Base-by-base conservation (phyloP, 1,140 invertebrate species). In the Nebria ingens region DNA sequence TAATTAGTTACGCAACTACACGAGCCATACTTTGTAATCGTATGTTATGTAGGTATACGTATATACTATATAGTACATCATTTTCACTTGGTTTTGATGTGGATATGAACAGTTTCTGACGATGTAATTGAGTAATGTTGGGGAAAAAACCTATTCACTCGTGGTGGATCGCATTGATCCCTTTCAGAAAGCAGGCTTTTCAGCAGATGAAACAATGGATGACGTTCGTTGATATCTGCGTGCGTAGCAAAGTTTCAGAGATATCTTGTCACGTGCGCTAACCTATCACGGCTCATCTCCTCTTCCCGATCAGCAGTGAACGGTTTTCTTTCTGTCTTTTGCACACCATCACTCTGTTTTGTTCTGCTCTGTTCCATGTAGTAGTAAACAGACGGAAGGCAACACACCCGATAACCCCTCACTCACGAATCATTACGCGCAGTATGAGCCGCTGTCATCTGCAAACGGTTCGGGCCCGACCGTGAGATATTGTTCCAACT, bases 361-460 rank as follows among this genome's bases (percentile, higher is more conserved):
- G 15, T n/a, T n/a, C n/a, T n/a, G n/a, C n/a, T n/a, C n/a, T n/a
- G n/a, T n/a, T n/a, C n/a, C n/a, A 17, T 45, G 40, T 9, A 12
- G 40, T 12, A 12, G 40, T 17, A 4, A 17, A 12, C 6, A 45
- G 3, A 45, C 6, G 15, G 9, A 45, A 3, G 15, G n/a, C 25
- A n/a, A 12, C 40, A 45, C 6, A 9, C 6, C 40, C 3, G 9
- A 11, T 9, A 45, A 12, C 15, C 40, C 6, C 6, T 6, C 40
- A 17, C 40, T 45, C 17, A 45, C 40, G 40, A 45, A 45, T 45
- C 40, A 45, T 45, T 45, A 45, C 40, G 9, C 40, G 40, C 15
- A 17, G 40, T 45, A 45, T 45, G 40, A 17, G 40, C 17, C 3
- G 40, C 40, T 45, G 40, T 45, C 40, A 45, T 45, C 40, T 45